Percentiles rank a stretch among this genome's conserved stretches.
These are phyloP conservation scores for Pristionchus fissidentatus DNA, from an alignment of 2,888 invertebrate genomes.

Conservation along the genomic window DNA sequence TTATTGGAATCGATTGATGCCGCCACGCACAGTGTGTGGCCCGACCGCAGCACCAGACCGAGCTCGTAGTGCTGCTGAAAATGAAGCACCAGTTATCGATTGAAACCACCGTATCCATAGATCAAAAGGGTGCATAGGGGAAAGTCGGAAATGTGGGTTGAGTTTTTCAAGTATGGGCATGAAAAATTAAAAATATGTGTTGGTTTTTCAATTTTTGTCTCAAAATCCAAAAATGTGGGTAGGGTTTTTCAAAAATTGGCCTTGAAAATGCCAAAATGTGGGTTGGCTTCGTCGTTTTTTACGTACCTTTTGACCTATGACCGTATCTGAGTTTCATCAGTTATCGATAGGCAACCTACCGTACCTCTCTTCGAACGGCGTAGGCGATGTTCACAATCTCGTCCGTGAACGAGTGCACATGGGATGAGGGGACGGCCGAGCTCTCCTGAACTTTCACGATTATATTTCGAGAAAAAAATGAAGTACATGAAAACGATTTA, in stretches of 20 bases:
- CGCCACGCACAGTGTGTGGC: neutral
- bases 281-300: no score
- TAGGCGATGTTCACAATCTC: slow-evolving; percentile 27
- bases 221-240: no score
- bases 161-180: no score
- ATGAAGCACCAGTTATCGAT: neutral
- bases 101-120: neutral
- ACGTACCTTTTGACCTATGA: neutral
- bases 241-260: no score
- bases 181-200: no score
- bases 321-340: neutral
- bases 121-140: no score
- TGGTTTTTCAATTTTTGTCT: no score
- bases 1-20: slow-evolving; percentile 7
- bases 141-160: no score
- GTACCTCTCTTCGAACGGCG: neutral
- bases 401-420: slow-evolving; percentile 23
- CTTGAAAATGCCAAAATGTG: no score
- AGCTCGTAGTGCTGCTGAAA: neutral
- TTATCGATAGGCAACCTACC: neutral
- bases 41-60: slow-evolving; percentile 13
- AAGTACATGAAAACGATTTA: neutral
- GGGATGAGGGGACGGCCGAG: neutral
- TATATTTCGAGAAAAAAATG: neutral
- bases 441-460: neutral